A percentile compares a stretch with the other conserved stretches of the same genome.
Evolutionary conservation across 2,888 invertebrate species (phyloP).

Genomic region (Xestia c-nigrum): DNA sequence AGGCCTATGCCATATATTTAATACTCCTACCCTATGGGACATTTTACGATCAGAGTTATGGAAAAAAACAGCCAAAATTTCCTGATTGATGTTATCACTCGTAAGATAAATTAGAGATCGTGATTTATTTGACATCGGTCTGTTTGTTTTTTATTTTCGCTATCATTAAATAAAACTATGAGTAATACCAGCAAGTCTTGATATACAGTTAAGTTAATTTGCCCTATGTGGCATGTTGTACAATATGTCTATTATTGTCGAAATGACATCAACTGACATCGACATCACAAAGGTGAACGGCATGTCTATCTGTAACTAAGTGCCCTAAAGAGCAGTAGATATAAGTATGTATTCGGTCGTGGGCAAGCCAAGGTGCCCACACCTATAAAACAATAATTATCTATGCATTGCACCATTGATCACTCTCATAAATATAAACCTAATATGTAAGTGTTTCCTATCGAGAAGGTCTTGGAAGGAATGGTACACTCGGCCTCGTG

Average conservation of each 20-base stretch:
- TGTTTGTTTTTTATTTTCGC: not conserved
- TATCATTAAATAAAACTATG: not conserved
- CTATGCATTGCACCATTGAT: constrained; percentile 47
- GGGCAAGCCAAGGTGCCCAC: constrained; percentile 32
- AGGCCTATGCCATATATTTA: not conserved
- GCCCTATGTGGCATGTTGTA: not conserved
- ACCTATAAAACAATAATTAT: constrained; percentile 36
- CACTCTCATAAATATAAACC: constrained; percentile 21
- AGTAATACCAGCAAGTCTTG: not conserved
- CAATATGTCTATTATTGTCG: not conserved
- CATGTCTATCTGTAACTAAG: not conserved
- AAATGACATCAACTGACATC: constrained; percentile 17
- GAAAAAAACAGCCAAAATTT: not conserved
- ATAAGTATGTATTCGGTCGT: not conserved
- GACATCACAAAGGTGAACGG: not conserved
- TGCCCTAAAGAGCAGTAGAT: not conserved
- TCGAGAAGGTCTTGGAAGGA: constrained; percentile 48
- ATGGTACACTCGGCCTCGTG: constrained; percentile 33
- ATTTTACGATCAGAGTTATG: too few relatives aligned
- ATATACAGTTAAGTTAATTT: not conserved
- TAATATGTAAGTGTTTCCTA: constrained; percentile 47
- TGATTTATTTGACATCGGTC: not conserved
- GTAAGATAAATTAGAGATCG: not conserved
- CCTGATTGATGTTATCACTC: not conserved
- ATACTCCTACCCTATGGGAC: not conserved